Evolutionary conservation across 2,797 vertebrate species (phyloP).

Genomic region (Bryconaethiops microstoma): DNA sequence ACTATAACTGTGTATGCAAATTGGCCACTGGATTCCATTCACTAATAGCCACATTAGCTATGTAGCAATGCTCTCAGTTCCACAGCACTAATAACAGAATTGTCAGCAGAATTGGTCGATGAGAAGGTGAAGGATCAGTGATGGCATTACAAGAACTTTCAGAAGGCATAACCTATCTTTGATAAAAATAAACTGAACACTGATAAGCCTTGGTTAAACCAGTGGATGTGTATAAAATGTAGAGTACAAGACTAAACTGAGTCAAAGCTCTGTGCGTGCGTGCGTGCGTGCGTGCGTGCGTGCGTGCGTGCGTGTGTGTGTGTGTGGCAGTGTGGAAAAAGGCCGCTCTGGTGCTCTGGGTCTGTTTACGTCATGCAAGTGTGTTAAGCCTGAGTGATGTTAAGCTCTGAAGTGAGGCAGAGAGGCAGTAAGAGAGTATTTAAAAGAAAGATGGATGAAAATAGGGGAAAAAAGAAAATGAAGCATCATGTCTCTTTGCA

Average conservation of each 20-base stretch:
- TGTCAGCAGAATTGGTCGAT: neutral
- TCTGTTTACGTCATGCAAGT: conserved; percentile 36
- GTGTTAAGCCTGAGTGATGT: conserved; percentile 55
- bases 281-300: conserved; percentile 20
- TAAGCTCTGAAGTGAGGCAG: conserved; percentile 52
- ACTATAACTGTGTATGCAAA: too few species aligned
- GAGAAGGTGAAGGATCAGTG: neutral
- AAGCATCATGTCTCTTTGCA: conserved; percentile 46
- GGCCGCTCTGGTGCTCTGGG: neutral
- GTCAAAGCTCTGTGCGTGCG: conserved; percentile 23
- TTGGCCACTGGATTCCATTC: neutral
- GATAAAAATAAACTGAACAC: neutral
- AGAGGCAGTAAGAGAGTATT: conserved; percentile 47
- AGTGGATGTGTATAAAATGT: conserved; percentile 6
- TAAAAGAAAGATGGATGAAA: conserved; percentile 16
- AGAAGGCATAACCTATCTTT: neutral
- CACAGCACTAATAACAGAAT: neutral
- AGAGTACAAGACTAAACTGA: neutral
- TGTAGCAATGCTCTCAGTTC: too few species aligned
- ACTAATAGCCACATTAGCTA: neutral
- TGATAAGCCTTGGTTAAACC: neutral
- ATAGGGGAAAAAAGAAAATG: neutral
- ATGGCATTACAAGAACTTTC: neutral
- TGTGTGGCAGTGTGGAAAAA: conserved; percentile 10
- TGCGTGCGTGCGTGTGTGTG: conserved; percentile 13